Evolutionary conservation across 2,797 vertebrate genomes (phyloP), one percentile per base, ranked within the genome.

Genomic region (Orientallactaga sibirica): DNA sequence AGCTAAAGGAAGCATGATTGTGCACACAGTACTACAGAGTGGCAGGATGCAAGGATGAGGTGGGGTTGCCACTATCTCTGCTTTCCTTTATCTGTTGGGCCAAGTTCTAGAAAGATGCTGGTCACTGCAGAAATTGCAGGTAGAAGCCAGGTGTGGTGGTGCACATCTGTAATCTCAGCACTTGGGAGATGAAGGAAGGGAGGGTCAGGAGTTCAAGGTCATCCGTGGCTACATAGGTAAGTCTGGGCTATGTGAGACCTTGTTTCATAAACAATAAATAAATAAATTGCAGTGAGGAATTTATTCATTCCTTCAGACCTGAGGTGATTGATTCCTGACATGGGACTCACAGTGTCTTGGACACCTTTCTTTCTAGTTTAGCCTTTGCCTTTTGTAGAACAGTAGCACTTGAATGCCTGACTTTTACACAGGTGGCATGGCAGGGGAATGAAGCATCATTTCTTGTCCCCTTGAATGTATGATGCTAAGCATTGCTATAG

Each of bases 1-100:
- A 80, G 33, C 78, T 70, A 66, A n/a, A 75, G 48, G 55, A 76
- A 37, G 25, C 83, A 10, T 16, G 74, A 12, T 18, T 71, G 67
- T 83, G 43, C 20, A 27, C 1, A 7, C 37, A 71, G 24, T 61
- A 22, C 78, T 68, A 24, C 41, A 41, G 61, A 80, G 6, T 84
- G 88, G 41, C 22, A 66, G 6, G 37, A 22, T 55, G 1, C 71
- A 83, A 67, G 52, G 18, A 48, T 86, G 82, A 64, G 61, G 33
- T 71, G 29, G 61, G 68, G 43, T 62, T 96, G 91, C 19, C 83
- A 29, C 33, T 85, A 64, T 91, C 25, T 48, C 33, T 24, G 24
- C 81, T 93, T 92, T 10, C 64, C 52, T 83, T 92, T 33, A 52
- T 85, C 73, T 92, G 9, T 22, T 89, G 29, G 76, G n/a, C 81